Conservation (phyloP, 2,797 vertebrate species). For the Benthosema pterotum region DNA sequence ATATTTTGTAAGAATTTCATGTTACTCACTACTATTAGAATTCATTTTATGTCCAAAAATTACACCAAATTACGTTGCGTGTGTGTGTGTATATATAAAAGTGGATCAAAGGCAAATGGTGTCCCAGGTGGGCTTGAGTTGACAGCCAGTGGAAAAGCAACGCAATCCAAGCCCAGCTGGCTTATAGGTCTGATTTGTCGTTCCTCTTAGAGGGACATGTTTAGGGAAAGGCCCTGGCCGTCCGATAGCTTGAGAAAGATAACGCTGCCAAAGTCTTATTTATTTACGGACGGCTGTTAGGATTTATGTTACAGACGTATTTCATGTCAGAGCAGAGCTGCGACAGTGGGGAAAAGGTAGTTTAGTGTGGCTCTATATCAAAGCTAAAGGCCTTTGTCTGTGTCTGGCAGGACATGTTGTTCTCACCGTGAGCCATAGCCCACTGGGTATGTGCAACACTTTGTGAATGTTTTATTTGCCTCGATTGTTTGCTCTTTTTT, state of each 20-base stretch:
- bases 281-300: conserved; percentile 47
- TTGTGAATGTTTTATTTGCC: conserved; percentile 34
- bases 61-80: too few relatives aligned
- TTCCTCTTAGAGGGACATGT: conserved; percentile 47
- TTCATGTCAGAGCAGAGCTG: conserved; percentile 69
- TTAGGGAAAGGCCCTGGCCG: conserved; percentile 50
- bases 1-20: too few relatives aligned
- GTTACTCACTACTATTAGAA: too few relatives aligned
- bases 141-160: too few relatives aligned
- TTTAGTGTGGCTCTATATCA: too few relatives aligned
- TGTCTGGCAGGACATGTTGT: conserved; percentile 35
- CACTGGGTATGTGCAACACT: conserved; percentile 27
- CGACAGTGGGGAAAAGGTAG: conserved; percentile 36
- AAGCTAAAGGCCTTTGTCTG: conserved; percentile 32
- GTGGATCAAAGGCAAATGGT: too few relatives aligned
- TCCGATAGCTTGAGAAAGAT: conserved; percentile 51
- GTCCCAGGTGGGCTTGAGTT: too few relatives aligned
- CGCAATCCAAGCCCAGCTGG: too few relatives aligned
- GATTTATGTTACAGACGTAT: conserved; percentile 64
- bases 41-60: too few relatives aligned
- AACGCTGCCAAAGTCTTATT: conserved; percentile 64
- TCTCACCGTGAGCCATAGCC: conserved; percentile 36
- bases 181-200: conserved; percentile 58
- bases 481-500: conserved; percentile 38
- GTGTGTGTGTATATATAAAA: too few relatives aligned